Percentiles rank a stretch among this genome's conserved stretches.
These are phyloP conservation scores for Plagodis pulveraria DNA, from an alignment of 2,888 invertebrate species.

Conservation along the genomic window DNA sequence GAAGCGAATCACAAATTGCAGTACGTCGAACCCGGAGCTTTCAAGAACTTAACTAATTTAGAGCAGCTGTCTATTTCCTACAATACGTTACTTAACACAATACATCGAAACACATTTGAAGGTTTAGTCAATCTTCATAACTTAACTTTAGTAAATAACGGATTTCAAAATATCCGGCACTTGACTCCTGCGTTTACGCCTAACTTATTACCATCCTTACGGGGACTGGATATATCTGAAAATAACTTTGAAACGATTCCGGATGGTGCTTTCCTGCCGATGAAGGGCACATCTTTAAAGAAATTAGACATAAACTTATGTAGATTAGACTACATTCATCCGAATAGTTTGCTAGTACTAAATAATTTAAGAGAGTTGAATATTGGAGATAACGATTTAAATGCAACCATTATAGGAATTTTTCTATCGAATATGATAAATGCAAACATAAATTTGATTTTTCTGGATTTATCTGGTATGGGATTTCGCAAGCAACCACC, in stretches of 20 bases:
- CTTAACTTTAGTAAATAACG: slow-evolving; percentile 83
- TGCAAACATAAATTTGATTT: slow-evolving; percentile 67
- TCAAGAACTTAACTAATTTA: slow-evolving; percentile 74
- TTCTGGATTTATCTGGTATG: slow-evolving; percentile 79
- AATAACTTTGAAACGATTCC: slow-evolving; percentile 77
- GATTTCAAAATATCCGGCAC: slow-evolving; percentile 72
- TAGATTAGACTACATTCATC: slow-evolving; percentile 80
- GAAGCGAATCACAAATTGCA: slow-evolving; percentile 83
- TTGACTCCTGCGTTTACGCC: slow-evolving; percentile 73
- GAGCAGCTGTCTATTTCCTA: slow-evolving; percentile 83
- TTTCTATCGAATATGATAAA: slow-evolving; percentile 65
- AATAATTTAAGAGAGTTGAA: slow-evolving; percentile 71
- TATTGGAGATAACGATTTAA: slow-evolving; percentile 83
- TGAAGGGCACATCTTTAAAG: slow-evolving; percentile 71
- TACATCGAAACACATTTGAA: slow-evolving; percentile 75
- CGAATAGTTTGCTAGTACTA: slow-evolving; percentile 76
- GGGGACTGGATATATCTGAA: slow-evolving; percentile 79
- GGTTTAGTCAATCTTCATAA: slow-evolving; percentile 79
- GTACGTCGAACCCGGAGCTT: slow-evolving; percentile 75
- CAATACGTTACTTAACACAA: slow-evolving; percentile 72
- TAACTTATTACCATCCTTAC: slow-evolving; percentile 71
- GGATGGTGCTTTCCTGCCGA: slow-evolving; percentile 70
- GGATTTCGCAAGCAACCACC: slow-evolving; percentile 83
- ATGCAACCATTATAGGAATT: slow-evolving; percentile 65
- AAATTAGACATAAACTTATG: slow-evolving; percentile 81